Conservation (phyloP, 2,797 vertebrate species). For the Neosilurus mollespiculum region DNA sequence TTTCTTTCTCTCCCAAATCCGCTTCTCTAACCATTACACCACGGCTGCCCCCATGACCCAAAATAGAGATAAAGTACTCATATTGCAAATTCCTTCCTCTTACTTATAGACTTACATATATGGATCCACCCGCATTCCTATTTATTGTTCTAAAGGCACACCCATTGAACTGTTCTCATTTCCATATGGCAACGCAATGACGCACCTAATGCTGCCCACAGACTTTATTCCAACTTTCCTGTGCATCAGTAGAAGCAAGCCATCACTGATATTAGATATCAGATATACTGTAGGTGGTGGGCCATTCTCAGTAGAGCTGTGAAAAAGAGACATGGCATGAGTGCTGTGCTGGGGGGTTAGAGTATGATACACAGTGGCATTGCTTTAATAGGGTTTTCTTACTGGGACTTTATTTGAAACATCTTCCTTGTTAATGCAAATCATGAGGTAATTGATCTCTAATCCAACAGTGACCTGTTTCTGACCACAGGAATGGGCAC, state of each 20-base stretch:
- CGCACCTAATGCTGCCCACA: neutral
- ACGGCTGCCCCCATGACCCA: too few relatives aligned
- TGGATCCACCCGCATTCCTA: neutral
- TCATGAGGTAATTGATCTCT: neutral
- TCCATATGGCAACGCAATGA: neutral
- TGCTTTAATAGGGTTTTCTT: neutral
- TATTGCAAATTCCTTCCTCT: neutral
- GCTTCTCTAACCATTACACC: too few relatives aligned
- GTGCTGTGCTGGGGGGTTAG: neutral
- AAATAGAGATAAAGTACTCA: too few relatives aligned
- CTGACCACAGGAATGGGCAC: neutral
- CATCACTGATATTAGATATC: too few relatives aligned
- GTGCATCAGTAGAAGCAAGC: too few relatives aligned
- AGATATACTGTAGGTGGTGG: neutral
- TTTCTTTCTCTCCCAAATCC: too few relatives aligned
- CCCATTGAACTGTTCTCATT: neutral
- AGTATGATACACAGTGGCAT: neutral
- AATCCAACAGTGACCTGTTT: neutral
- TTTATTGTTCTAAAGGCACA: constrained; percentile 19
- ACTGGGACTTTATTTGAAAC: neutral
- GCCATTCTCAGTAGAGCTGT: neutral
- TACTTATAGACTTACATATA: neutral
- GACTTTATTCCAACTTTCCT: neutral
- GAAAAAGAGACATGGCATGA: neutral
- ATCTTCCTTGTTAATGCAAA: neutral